A percentile compares a stretch with the other conserved stretches of the same genome.
phyloP scores from a whole-genome alignment of 2,888 invertebrate species.

The Crematogaster levior region DNA sequence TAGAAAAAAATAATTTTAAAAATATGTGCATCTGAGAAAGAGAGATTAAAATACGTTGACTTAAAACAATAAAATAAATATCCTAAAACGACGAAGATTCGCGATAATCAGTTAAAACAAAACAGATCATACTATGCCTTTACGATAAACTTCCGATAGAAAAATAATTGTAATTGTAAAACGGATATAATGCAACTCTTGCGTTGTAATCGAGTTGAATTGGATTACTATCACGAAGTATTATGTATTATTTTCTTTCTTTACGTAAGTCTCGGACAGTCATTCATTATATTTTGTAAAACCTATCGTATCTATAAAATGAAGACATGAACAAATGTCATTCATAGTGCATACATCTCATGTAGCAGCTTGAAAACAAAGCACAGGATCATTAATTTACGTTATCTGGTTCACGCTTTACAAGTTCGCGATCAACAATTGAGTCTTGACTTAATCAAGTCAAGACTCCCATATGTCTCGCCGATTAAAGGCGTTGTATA shows the following conservation, averaged over 20 bases:
- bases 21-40: not conserved
- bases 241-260: not conserved
- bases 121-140: not conserved
- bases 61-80: not conserved
- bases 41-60: not conserved
- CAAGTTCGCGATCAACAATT: slow-evolving; percentile 14
- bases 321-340: not conserved
- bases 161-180: not conserved
- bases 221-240: not conserved
- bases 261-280: not conserved
- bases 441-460: too few relatives aligned
- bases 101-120: not conserved
- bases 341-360: not conserved
- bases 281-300: not conserved
- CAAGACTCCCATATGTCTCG: not conserved
- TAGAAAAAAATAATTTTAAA: not conserved
- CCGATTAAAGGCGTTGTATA: not conserved
- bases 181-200: not conserved
- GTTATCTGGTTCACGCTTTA: not conserved
- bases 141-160: not conserved
- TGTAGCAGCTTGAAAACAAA: not conserved
- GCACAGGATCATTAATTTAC: slow-evolving; percentile 1
- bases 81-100: not conserved
- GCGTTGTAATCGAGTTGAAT: too few relatives aligned
- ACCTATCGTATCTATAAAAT: not conserved